Evolutionary conservation across 2,888 invertebrate species (phyloP), one percentile per base, ranked within the genome.

Genomic region (Drosophila neotestacea): DNA sequence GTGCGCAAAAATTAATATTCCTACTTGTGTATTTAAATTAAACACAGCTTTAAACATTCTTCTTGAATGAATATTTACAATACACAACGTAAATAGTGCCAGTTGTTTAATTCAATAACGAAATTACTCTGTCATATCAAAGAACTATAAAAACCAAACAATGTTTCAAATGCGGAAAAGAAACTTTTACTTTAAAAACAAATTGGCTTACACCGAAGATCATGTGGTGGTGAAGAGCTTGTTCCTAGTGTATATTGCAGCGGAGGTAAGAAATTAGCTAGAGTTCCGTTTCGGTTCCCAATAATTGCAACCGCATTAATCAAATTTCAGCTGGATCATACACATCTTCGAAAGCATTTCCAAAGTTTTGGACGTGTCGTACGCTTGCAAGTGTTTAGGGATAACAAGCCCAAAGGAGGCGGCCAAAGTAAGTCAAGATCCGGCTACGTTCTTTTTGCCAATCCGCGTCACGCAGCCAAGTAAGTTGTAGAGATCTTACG

Each of bases 131-230:
- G 22, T 22, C 22, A 22, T 22, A 22, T 22, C 2, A 22, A 44
- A 6, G 1, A 6, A 11, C 3, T 6, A 22, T 13, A 44, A 1
- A 1, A 28, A 4, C 44, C 4, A 6, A 0, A 6, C 0, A n/a
- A 7, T 42, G 16, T 11, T 16, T 13, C 4, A 9, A 44, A 2
- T 13, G 38, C 10, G 4, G 11, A 61, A 46, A n/a, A 36, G 36
- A 30, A 13, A 22, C 0, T 62, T 38, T 67, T 79, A 70, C 27
- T 59, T 84, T 2, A 70, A 61, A n/a, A 48, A 64, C 7, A 13
- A 41, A 4, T 22, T 73, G 4, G 81, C 68, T 16, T 88, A 67
- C 68, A 85, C 84, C 9, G 84, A 88, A 36, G 84, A 85, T 42
- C 30, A 84, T 41, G 41, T 85, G 1, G 36, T 72, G 6, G 66